phyloP scores from a whole-genome alignment of 2,888 invertebrate species.

The Belgica antarctica region DNA sequence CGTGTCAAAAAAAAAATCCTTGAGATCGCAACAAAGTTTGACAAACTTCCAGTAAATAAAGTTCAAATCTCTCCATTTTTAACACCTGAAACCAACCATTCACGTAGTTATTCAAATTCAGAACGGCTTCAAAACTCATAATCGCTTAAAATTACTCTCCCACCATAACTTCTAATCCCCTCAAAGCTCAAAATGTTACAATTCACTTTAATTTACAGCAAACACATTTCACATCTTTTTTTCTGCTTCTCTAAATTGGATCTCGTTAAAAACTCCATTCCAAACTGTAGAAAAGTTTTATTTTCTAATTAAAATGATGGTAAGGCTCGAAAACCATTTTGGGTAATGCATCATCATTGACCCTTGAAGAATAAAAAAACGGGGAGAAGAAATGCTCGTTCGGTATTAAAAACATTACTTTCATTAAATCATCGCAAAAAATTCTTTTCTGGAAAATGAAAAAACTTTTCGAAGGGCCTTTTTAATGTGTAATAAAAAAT shows the following conservation, averaged over 20 bases:
- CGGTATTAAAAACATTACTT: not conserved
- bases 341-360: constrained; percentile 41
- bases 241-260: not conserved
- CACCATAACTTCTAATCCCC: too few relatives aligned
- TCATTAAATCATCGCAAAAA: constrained; percentile 25
- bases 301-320: constrained; percentile 40
- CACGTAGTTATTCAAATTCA: too few relatives aligned
- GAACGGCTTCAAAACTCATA: too few relatives aligned
- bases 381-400: not conserved
- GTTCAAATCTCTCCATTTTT: too few relatives aligned
- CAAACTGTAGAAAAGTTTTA: constrained; percentile 23
- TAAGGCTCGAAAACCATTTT: constrained; percentile 11
- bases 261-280: not conserved
- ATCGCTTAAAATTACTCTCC: too few relatives aligned
- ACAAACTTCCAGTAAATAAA: too few relatives aligned
- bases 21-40: too few relatives aligned
- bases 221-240: not conserved
- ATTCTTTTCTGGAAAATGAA: not conserved
- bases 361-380: constrained; percentile 9
- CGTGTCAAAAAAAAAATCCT: too few relatives aligned
- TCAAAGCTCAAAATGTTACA: too few relatives aligned
- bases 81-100: too few relatives aligned
- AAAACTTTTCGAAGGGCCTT: constrained; percentile 1
- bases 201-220: not conserved
- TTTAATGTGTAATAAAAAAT: constrained; percentile 1